Conservation (phyloP, 2,888 invertebrate species). For the Acanthosepion esculentum region DNA sequence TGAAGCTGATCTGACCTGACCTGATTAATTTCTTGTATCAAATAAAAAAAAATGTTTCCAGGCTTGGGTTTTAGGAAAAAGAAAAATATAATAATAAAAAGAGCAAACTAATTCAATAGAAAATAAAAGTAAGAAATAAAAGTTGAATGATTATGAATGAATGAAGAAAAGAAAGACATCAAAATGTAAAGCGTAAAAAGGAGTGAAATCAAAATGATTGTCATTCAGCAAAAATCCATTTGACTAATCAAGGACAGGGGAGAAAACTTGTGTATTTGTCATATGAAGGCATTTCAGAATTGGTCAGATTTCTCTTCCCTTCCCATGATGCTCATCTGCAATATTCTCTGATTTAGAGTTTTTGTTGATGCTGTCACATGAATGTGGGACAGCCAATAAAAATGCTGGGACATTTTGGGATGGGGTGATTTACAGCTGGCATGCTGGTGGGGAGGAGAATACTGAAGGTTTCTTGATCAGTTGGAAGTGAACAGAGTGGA, state of each 20-base stretch:
- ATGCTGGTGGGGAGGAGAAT: neutral
- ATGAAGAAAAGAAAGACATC: neutral
- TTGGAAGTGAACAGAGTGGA: neutral
- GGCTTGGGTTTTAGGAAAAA: no score
- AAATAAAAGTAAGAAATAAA: no score
- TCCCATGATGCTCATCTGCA: neutral
- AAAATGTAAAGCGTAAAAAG: neutral
- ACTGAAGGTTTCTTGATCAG: neutral
- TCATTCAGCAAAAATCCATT: neutral
- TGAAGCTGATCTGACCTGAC: no score
- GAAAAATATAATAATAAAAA: no score
- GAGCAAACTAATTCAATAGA: no score
- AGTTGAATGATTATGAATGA: neutral
- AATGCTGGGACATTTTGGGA: neutral
- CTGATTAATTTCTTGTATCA: no score
- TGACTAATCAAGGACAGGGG: neutral
- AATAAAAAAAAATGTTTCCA: no score
- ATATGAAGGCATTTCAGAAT: constrained; percentile 20
- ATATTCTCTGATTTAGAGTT: neutral
- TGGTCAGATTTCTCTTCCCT: neutral
- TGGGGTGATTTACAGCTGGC: neutral
- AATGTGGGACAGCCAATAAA: neutral
- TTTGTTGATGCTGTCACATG: constrained; percentile 33
- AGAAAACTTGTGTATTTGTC: constrained; percentile 14
- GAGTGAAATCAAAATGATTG: neutral